Percentiles rank a stretch among this genome's conserved stretches.
These are phyloP conservation scores for Leguminivora glycinivorella DNA, from an alignment of 1,140 invertebrate genomes.

Conservation along the genomic window DNA sequence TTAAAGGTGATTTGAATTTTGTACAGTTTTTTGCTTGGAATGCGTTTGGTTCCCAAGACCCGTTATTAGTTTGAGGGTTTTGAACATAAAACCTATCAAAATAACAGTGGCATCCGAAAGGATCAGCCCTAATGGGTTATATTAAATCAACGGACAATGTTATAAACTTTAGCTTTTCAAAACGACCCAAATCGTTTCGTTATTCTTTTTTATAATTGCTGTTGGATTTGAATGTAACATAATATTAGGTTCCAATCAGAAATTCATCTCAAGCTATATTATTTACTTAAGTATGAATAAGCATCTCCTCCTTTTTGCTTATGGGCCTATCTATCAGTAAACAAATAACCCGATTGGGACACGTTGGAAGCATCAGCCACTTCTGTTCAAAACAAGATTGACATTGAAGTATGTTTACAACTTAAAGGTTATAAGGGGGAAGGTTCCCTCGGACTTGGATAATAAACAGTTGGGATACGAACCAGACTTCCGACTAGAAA, in stretches of 20 bases:
- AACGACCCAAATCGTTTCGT: background rate
- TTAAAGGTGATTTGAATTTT: slow-evolving; percentile 24
- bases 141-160: background rate
- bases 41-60: slow-evolving; percentile 10
- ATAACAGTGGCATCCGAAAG: slow-evolving; percentile 7
- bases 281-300: background rate
- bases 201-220: background rate
- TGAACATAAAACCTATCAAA: slow-evolving; percentile 19
- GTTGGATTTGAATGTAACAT: background rate
- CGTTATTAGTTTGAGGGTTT: slow-evolving; percentile 20
- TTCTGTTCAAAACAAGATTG: slow-evolving; percentile 23
- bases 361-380: slow-evolving; percentile 4
- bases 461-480: slow-evolving; percentile 66
- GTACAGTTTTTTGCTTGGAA: slow-evolving; percentile 17
- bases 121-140: background rate
- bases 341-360: background rate
- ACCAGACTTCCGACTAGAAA: slow-evolving; percentile 55
- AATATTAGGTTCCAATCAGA: background rate
- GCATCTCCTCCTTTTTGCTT: background rate
- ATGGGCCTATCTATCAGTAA: background rate
- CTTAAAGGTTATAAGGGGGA: slow-evolving; percentile 35
- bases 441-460: slow-evolving; percentile 43
- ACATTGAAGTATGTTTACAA: slow-evolving; percentile 33
- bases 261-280: background rate
- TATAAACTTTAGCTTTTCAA: background rate